phyloP scores from a whole-genome alignment of 2,797 vertebrate species.

The Silurus lanzhouensis region DNA sequence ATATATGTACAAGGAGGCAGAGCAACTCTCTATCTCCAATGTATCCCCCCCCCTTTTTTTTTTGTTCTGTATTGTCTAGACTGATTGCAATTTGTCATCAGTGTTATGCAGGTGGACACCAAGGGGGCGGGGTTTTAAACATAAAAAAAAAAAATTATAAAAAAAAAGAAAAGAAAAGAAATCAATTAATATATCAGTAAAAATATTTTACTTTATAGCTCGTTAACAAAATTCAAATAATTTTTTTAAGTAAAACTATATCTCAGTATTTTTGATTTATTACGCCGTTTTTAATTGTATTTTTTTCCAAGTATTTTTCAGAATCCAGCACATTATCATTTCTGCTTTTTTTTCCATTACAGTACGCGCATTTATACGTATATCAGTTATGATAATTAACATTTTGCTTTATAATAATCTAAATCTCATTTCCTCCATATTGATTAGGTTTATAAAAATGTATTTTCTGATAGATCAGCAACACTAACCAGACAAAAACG shows the following conservation, averaged over 20 bases:
- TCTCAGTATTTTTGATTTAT: background rate
- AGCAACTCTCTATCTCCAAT: too few species aligned
- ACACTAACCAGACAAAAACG: background rate
- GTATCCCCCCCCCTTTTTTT: constrained; percentile 26
- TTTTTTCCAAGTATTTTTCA: background rate
- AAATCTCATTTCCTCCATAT: background rate
- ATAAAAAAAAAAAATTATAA: constrained; percentile 12
- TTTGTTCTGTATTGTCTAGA: constrained; percentile 35
- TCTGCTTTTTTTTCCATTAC: background rate
- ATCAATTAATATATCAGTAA: background rate
- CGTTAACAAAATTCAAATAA: too few species aligned
- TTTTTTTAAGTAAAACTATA: too few species aligned
- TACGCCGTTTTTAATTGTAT: background rate
- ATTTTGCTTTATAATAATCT: background rate
- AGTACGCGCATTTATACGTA: background rate
- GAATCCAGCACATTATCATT: background rate
- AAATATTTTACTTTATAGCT: background rate
- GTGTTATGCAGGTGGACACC: background rate
- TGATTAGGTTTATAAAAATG: too few species aligned
- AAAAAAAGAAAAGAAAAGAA: background rate
- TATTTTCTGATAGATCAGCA: background rate
- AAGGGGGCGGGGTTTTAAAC: background rate
- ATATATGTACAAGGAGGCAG: constrained; percentile 49
- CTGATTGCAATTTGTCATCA: background rate
- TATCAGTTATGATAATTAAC: background rate